Conservation (phyloP, 2,113 vertebrate genomes). For the Condylura cristata region DNA sequence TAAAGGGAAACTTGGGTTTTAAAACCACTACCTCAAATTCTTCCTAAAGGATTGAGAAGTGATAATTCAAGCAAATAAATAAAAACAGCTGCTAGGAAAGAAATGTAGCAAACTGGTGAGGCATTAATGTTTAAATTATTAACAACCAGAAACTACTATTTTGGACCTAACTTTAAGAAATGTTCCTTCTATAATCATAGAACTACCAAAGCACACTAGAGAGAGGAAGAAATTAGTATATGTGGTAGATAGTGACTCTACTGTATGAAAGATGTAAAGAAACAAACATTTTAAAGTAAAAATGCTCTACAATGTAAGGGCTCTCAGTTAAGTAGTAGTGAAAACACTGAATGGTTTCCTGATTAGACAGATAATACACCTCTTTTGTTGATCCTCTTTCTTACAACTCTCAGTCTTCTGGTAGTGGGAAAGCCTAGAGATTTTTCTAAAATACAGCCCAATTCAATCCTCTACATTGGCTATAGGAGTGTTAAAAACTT, state of each 20-base stretch:
- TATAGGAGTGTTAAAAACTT: background rate
- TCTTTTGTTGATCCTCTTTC: background rate
- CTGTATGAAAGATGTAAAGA: background rate
- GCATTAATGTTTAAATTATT: conserved; percentile 24
- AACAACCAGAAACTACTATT: conserved; percentile 35
- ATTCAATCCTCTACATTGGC: background rate
- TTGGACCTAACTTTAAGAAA: conserved; percentile 6
- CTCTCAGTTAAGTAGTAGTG: background rate
- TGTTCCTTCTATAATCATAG: background rate
- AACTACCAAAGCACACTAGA: conserved; percentile 13
- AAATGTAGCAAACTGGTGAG: conserved; percentile 34
- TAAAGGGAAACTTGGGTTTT: conserved; percentile 58
- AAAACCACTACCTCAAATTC: conserved; percentile 53
- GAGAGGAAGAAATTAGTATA: conserved; percentile 8
- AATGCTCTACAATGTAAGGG: background rate
- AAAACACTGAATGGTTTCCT: background rate
- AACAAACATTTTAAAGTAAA: background rate
- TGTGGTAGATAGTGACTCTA: background rate
- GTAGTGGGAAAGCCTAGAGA: background rate
- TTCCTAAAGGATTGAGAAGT: conserved; percentile 23
- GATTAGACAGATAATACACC: background rate
- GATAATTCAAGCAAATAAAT: conserved; percentile 51
- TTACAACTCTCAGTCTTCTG: background rate
- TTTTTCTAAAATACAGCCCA: conserved; percentile 23
- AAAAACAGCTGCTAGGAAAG: conserved; percentile 12